Evolutionary conservation across 2,113 vertebrate species (phyloP).

Genomic region (Pseudopodoces humilis): DNA sequence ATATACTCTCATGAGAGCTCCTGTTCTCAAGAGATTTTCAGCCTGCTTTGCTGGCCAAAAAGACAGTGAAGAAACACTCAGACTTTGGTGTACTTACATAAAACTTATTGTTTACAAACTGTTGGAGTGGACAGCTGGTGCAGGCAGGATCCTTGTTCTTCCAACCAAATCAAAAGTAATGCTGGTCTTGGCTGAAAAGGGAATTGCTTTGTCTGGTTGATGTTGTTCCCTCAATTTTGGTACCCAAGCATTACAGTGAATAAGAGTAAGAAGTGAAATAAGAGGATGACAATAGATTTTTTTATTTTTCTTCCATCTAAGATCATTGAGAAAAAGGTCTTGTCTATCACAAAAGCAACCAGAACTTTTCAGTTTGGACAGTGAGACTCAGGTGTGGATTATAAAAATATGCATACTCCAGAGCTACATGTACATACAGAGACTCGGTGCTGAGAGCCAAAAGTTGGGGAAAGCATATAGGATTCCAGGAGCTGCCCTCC

Average conservation of each 20-base stretch:
- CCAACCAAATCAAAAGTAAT: background rate
- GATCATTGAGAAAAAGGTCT: background rate
- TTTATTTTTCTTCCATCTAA: background rate
- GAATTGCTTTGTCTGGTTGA: background rate
- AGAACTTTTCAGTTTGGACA: background rate
- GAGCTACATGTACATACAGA: background rate
- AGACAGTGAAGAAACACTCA: background rate
- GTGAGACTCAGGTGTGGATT: background rate
- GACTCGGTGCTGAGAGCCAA: background rate
- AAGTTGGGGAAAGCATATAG: background rate
- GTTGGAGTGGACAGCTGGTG: background rate
- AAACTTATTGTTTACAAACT: background rate
- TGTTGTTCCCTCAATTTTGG: background rate
- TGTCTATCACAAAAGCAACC: background rate
- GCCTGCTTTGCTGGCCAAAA: background rate
- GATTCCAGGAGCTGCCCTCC: background rate
- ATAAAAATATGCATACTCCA: background rate
- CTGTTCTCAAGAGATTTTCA: conserved; percentile 1
- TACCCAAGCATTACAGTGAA: background rate
- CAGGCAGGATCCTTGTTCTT: background rate
- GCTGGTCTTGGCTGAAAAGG: background rate
- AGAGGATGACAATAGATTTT: background rate
- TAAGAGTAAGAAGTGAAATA: background rate
- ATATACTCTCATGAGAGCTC: background rate
- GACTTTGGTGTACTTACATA: background rate